phyloP scores from a whole-genome alignment of 1,140 invertebrate genomes.

The Melanaphis sacchari region DNA sequence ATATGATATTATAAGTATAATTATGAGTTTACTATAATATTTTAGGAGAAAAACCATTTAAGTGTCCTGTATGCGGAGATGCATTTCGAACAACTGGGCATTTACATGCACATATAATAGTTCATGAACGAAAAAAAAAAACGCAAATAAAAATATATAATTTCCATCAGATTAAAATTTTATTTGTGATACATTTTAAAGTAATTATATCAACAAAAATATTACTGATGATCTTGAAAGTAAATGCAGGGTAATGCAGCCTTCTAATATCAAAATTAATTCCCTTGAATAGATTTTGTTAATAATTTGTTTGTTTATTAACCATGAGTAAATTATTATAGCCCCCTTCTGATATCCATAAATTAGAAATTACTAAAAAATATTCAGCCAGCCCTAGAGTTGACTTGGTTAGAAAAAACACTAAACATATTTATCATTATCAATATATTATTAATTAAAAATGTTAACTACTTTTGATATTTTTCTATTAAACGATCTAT shows the following conservation, averaged over 20 bases:
- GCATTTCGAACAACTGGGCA: conserved; percentile 76
- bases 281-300: not conserved
- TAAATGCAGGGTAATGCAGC: not conserved
- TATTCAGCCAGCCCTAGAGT: no score
- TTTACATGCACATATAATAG: conserved; percentile 70
- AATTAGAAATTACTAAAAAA: no score
- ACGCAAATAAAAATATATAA: conserved; percentile 32
- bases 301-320: no score
- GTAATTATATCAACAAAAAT: not conserved
- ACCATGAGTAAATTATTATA: no score
- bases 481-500: no score
- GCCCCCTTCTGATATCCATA: no score
- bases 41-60: conserved; percentile 73
- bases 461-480: no score
- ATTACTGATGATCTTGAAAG: not conserved
- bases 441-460: not conserved
- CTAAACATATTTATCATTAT: not conserved
- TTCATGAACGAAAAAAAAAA: conserved; percentile 66
- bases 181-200: not conserved
- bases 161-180: not conserved
- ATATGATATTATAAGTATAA: not conserved
- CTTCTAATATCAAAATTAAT: not conserved
- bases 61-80: conserved; percentile 71
- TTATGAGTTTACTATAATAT: conserved; percentile 56
- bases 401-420: not conserved